Conservation (phyloP, 92 coral and sea anemone genomes). For the Epizoanthus stellaris region DNA sequence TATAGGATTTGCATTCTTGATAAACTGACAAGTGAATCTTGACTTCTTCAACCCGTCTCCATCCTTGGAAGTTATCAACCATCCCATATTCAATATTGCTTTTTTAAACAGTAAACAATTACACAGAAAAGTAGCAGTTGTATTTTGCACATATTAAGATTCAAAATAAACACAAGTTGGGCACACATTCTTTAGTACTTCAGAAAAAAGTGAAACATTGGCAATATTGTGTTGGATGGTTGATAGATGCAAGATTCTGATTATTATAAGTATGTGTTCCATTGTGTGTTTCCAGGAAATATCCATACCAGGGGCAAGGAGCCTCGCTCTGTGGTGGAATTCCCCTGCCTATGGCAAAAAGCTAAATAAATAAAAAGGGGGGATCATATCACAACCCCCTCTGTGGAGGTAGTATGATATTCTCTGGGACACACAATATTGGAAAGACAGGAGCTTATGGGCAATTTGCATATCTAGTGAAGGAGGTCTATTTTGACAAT, state of each 20-base stretch:
- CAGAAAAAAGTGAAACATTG: conserved; percentile 11
- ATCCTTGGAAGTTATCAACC: background rate
- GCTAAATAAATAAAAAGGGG: background rate
- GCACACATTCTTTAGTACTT: conserved; percentile 5
- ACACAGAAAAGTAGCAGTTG: conserved; percentile 12
- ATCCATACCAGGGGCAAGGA: conserved; percentile 5
- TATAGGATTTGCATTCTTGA: background rate
- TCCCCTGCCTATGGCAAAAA: conserved; percentile 16
- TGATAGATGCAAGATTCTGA: conserved; percentile 11
- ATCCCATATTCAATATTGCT: conserved; percentile 4
- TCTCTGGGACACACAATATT: conserved; percentile 9
- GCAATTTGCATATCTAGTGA: conserved; percentile 7
- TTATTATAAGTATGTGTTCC: conserved; percentile 10
- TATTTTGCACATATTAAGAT: conserved; percentile 9
- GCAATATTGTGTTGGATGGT: conserved; percentile 10
- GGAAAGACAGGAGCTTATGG: conserved; percentile 9
- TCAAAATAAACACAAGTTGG: conserved; percentile 7
- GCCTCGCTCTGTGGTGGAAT: conserved; percentile 14
- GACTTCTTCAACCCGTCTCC: background rate
- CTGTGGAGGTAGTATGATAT: conserved; percentile 12
- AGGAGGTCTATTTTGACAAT: conserved; percentile 10
- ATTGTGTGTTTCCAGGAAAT: conserved; percentile 11
- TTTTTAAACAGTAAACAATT: conserved; percentile 10
- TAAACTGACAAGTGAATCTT: conserved; percentile 7
- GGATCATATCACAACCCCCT: background rate